Evolutionary conservation across 2,888 invertebrate species (phyloP), one percentile per base, ranked within the genome.

Genomic region (Idaea straminata): DNA sequence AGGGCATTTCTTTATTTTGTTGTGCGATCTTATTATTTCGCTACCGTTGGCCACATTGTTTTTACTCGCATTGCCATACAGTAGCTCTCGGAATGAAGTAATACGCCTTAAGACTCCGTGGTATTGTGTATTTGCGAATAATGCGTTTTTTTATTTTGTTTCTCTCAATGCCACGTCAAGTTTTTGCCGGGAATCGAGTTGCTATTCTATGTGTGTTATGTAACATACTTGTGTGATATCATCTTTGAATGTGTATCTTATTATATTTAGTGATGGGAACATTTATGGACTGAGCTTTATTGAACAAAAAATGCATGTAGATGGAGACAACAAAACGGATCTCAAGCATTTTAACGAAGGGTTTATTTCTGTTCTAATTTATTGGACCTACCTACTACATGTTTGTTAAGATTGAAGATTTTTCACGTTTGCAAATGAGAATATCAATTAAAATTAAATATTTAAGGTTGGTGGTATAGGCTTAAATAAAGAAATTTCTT

Each of bases 1-100:
- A 83, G 84, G 81, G 80, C 85, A 86, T 83, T 91, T 90, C 88
- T 92, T 92, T 92, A 92, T 91, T 92, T 92, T 92, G 89, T 88
- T 88, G 89, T 84, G 88, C 88, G 90, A 91, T 91, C 92, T 92
- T 92, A 92, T 92, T 92, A 92, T 92, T 91, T 91, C 85, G 92
- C 92, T 92, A 91, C 92, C 90, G 91, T 91, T 89, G 87, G 85
- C 86, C 88, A 86, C 88, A 83, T 85, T 83, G 86, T 91, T 91
- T 91, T 92, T 91, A 87, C 80, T 86, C 87, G 86, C 84, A 83
- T 85, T 78, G 82, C 79, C 76, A 72, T 79, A 77, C 81, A 81
- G 84, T 83, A 83, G 82, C 83, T 77, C 81, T 71, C 82, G 89
- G 92, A 92, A 92, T 92, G 92, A 88, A 91, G 91, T 89, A 91